Evolutionary conservation across 2,888 invertebrate species (phyloP), one percentile per base, ranked within the genome.

Genomic region (Neuroscelio doddi): DNA sequence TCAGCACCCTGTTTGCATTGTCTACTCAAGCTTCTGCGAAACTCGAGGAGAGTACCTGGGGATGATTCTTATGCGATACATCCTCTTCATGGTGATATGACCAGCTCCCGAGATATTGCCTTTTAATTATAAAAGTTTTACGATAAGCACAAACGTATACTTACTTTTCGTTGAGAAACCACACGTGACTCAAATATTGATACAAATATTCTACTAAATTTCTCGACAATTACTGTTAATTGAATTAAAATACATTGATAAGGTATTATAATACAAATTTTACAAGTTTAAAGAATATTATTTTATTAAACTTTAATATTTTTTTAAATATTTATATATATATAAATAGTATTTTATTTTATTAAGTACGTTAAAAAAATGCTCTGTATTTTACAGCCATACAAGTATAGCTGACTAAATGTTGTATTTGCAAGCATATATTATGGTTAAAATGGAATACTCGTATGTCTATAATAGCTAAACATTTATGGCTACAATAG

Each of bases 41-140:
- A 16, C 29, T 51, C 26, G 51, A 52, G 46, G 16, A 42, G 46
- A n/a, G 38, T 9, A 14, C 14, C 34, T 34, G 46, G 47, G 44
- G 53, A 46, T 44, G 58, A 64, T 64, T 58, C 30, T 39, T 17
- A 55, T 56, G 49, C 50, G 64, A 58, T 64, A 58, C 45, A 44
- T 36, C 51, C 46, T 26, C 50, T 44, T 1, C 15, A n/a, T 51
- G 52, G 34, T 41, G 64, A 64, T 57, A 58, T 58, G 34, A 44
- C 57, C 42, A 29, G 51, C 41, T 46, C 51, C 49, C 57, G 38
- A 57, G 64, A 46, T 49, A 57, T 61, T 47, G 61, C 52, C 65
- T 64, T 64, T 64, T 64, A 64, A 64, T 64, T 64, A 64, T 59
- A 59, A 55, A 65, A 65, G 51, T 58, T 65, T 58, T 26, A 42